Conservation (phyloP, 2,113 vertebrate genomes). For the Oenanthe oenanthe region DNA sequence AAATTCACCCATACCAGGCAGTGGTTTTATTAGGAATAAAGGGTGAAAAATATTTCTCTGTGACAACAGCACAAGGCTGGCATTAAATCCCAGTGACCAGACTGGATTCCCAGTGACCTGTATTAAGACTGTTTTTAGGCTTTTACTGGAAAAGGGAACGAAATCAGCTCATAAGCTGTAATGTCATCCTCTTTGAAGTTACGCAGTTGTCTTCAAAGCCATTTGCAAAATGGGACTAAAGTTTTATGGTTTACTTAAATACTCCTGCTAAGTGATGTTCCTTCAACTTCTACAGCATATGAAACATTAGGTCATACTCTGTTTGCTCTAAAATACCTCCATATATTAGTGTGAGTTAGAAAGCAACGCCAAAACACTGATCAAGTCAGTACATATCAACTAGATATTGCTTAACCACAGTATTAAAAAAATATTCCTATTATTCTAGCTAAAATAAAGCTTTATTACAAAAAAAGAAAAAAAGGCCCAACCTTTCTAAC, state of each 20-base stretch:
- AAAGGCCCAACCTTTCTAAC: neutral
- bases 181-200: neutral
- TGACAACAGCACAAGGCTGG: neutral
- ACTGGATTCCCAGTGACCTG: neutral
- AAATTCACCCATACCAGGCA: neutral
- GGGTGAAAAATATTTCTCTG: neutral
- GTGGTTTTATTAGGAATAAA: neutral
- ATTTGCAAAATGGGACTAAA: neutral
- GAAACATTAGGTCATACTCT: neutral
- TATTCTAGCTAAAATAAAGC: neutral
- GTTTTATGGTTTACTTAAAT: neutral
- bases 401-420: neutral
- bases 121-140: neutral
- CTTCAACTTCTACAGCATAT: neutral
- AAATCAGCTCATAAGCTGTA: neutral
- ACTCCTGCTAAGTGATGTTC: neutral
- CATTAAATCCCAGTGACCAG: neutral
- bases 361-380: neutral
- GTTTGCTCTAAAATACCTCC: neutral
- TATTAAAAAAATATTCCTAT: neutral
- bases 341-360: neutral
- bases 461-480: neutral
- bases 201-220: neutral
- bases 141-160: neutral
- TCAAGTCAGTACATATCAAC: neutral